phyloP scores from a whole-genome alignment of 1,140 invertebrate species.

The Dendroctonus valens region DNA sequence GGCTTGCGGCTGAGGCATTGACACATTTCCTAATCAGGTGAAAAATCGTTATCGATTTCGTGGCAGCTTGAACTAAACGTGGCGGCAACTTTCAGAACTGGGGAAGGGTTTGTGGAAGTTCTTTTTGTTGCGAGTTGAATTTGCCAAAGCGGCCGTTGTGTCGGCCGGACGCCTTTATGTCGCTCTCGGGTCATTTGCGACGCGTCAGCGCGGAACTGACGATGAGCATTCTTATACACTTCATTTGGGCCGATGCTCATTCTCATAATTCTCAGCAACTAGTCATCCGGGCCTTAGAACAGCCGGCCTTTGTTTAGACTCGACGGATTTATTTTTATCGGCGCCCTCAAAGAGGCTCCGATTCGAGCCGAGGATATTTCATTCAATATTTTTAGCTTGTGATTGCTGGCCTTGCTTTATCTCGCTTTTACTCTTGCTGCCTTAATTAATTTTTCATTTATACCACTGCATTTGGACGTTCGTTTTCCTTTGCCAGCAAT shows the following conservation, averaged over 20 bases:
- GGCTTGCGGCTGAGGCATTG: too few species aligned
- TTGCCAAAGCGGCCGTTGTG: constrained; percentile 27
- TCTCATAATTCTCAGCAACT: constrained; percentile 28
- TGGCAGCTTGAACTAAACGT: constrained; percentile 15
- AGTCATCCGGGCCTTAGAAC: background rate
- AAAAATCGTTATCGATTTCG: constrained; percentile 31
- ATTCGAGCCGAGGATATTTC: too few species aligned
- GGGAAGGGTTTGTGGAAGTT: constrained; percentile 20
- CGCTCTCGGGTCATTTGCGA: constrained; percentile 45
- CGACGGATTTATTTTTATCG: too few species aligned
- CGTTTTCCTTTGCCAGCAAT: too few species aligned
- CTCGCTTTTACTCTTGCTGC: too few species aligned
- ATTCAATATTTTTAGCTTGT: too few species aligned
- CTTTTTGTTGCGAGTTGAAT: constrained; percentile 25
- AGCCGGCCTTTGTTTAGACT: constrained; percentile 3
- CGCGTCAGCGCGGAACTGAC: constrained; percentile 44
- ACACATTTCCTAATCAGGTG: background rate
- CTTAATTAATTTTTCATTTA: too few species aligned
- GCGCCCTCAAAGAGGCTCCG: too few species aligned
- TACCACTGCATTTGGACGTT: too few species aligned
- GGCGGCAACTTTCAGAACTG: constrained; percentile 24
- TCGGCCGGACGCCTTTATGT: constrained; percentile 43
- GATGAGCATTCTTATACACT: constrained; percentile 46
- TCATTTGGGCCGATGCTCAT: constrained; percentile 39
- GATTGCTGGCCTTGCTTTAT: too few species aligned